Evolutionary conservation across 2,113 vertebrate species (phyloP), one percentile per base, ranked within the genome.

Genomic region (Cariama cristata): DNA sequence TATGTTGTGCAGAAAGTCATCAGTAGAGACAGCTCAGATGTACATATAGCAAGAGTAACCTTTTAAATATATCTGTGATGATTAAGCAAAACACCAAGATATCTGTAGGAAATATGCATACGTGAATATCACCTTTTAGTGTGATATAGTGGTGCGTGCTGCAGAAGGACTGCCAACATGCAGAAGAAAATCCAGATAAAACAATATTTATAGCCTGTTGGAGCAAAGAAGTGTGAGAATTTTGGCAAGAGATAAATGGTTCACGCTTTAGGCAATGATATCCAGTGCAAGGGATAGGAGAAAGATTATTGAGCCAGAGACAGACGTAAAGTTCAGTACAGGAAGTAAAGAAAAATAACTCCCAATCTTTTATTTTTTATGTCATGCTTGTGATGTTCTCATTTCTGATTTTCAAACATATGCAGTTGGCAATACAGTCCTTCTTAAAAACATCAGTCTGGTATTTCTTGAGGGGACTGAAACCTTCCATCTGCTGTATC

Each of bases 391-490:
- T 45, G 14, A 49, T 86, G 66, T 63, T 79, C 49, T 90, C 16
- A 40, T 35, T 95, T 30, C 40, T 62, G 62, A 69, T 95, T 97
- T 90, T 83, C 64, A 55, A 90, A 44, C 13, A 33, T 30, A 47
- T 20, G 24, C 30, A 66, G 9, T 4, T 47, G 67, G 15, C 35
- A 53, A 52, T 73, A 50, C 7, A 42, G 35, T n/a, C 42, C 60
- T 68, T 64, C 85, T 93, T 83, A 62, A 66, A 92, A 85, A 30
- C 1, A 0, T 47, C 59, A 53, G 28, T 50, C 47, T 63, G 23
- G 3, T 86, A 40, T 77, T 92, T 97, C 86, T 95, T 93, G 58
- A 83, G 86, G 55, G 67, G 47, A 52, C 63, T 53, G 45, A 83
- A 90, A 59, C 68, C 26, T 96, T 94, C 12, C 20, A 94, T 72